These are phyloP conservation scores for Limenitis arthemis DNA, from an alignment of 2,888 invertebrate genomes.

Conservation along the genomic window DNA sequence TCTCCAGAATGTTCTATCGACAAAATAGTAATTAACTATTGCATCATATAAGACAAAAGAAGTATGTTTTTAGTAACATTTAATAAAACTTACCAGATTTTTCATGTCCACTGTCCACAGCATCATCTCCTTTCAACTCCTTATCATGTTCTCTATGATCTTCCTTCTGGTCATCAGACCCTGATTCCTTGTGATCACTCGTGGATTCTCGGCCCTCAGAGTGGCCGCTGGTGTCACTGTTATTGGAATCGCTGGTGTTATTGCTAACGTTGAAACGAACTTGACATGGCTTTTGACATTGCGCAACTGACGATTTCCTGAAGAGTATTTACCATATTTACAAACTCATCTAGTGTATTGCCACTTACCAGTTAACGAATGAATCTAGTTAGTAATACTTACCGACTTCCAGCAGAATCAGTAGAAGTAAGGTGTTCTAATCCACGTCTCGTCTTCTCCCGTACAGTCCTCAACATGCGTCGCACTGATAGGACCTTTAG, in stretches of 20 bases:
- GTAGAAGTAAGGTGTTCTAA: slow-evolving; percentile 29
- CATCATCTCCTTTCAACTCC: background rate
- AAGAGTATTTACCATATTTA: too few species aligned
- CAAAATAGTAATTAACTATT: background rate
- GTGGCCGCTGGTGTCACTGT: slow-evolving; percentile 44
- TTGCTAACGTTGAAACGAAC: slow-evolving; percentile 45
- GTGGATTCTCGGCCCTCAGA: slow-evolving; percentile 32
- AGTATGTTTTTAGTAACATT: background rate
- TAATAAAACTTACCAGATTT: slow-evolving; percentile 13
- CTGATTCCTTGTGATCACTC: background rate
- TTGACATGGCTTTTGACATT: slow-evolving; percentile 30
- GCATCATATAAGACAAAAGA: background rate
- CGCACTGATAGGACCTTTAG: slow-evolving; percentile 84
- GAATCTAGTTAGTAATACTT: too few species aligned
- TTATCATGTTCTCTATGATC: slow-evolving; percentile 1
- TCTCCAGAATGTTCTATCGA: slow-evolving; percentile 14
- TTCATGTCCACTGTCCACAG: slow-evolving; percentile 1
- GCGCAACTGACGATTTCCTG: slow-evolving; percentile 40
- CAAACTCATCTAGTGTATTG: too few species aligned
- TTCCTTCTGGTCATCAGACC: slow-evolving; percentile 20
- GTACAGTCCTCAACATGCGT: slow-evolving; percentile 69
- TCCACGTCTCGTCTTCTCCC: slow-evolving; percentile 30
- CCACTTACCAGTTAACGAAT: too few species aligned
- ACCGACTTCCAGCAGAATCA: background rate
- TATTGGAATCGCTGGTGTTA: slow-evolving; percentile 45